phyloP scores from a whole-genome alignment of 1,140 invertebrate species.

The Aphelenchoides fujianensis region DNA sequence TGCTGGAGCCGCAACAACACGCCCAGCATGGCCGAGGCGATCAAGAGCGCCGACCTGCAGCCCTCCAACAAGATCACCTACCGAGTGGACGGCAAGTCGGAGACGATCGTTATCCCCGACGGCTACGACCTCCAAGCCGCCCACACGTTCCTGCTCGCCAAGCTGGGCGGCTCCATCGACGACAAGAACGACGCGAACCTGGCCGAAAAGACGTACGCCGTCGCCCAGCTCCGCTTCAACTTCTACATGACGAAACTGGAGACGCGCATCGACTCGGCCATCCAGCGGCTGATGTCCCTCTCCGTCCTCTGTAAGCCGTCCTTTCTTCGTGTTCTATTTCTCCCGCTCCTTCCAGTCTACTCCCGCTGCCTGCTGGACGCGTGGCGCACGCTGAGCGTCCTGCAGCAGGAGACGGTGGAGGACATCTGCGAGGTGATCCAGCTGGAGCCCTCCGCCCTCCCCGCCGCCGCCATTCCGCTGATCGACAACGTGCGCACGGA shows the following conservation, averaged over 20 bases:
- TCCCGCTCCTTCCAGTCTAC: constrained; percentile 54
- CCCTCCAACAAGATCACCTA: not conserved
- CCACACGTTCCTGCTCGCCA: not conserved
- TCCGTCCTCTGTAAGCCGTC: constrained; percentile 49
- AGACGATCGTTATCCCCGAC: not conserved
- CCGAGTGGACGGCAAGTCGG: constrained; percentile 5
- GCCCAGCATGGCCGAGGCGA: not conserved
- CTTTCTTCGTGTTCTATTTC: constrained; percentile 24
- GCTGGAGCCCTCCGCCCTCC: constrained; percentile 22
- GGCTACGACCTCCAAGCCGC: constrained; percentile 19
- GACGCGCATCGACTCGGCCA: constrained; percentile 36
- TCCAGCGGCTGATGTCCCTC: constrained; percentile 45
- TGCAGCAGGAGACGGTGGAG: constrained; percentile 46
- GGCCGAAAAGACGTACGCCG: constrained; percentile 34
- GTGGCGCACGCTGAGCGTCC: constrained; percentile 41
- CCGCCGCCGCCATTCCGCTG: constrained; percentile 15
- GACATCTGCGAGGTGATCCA: constrained; percentile 43
- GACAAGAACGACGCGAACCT: constrained; percentile 14
- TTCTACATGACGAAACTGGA: constrained; percentile 42
- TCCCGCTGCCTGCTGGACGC: constrained; percentile 50
- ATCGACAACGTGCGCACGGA: constrained; percentile 46
- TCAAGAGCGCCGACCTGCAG: not conserved
- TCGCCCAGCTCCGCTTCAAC: constrained; percentile 38
- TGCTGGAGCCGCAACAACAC: constrained; percentile 6
- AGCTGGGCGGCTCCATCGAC: not conserved